Percentiles rank a stretch among this genome's conserved stretches.
These are phyloP conservation scores for Zygogramma bicolorata DNA, from an alignment of 2,888 invertebrate genomes.

Conservation along the genomic window DNA sequence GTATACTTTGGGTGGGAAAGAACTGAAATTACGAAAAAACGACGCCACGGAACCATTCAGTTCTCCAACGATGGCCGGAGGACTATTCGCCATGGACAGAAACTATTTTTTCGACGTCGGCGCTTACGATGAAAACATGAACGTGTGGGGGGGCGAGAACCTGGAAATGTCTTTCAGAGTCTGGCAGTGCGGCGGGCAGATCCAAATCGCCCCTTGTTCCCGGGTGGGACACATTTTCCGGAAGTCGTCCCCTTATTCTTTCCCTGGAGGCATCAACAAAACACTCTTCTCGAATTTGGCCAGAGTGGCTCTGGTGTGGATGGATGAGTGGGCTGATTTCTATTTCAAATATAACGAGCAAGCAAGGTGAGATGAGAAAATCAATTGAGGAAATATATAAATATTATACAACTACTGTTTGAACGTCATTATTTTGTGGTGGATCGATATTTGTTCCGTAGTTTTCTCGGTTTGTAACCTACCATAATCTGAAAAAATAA, in stretches of 20 bases:
- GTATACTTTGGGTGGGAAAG: constrained; percentile 80
- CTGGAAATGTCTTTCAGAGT: constrained; percentile 96
- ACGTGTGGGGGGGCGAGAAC: constrained; percentile 99
- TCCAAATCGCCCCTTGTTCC: constrained; percentile 93
- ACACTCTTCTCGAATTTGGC: constrained; percentile 93
- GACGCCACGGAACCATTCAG: constrained; percentile 78
- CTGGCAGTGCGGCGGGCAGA: constrained; percentile 94
- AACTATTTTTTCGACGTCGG: constrained; percentile 88
- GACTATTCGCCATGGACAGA: constrained; percentile 89
- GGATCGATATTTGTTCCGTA: too few relatives aligned
- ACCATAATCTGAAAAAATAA: too few relatives aligned
- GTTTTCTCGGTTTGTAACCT: too few relatives aligned
- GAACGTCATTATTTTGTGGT: too few relatives aligned
- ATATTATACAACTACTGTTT: too few relatives aligned
- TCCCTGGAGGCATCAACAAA: constrained; percentile 85
- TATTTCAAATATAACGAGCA: constrained; percentile 88
- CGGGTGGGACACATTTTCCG: constrained; percentile 95
- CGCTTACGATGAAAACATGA: constrained; percentile 78
- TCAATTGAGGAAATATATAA: not conserved
- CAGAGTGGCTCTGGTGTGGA: constrained; percentile 95
- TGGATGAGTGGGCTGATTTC: constrained; percentile 97
- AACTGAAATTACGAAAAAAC: constrained; percentile 73
- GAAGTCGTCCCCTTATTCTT: constrained; percentile 93
- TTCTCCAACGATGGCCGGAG: constrained; percentile 95
- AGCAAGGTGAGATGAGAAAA: constrained; percentile 66